Evolutionary conservation across 2,113 vertebrate species (phyloP).

Genomic region (Salminus brasiliensis): DNA sequence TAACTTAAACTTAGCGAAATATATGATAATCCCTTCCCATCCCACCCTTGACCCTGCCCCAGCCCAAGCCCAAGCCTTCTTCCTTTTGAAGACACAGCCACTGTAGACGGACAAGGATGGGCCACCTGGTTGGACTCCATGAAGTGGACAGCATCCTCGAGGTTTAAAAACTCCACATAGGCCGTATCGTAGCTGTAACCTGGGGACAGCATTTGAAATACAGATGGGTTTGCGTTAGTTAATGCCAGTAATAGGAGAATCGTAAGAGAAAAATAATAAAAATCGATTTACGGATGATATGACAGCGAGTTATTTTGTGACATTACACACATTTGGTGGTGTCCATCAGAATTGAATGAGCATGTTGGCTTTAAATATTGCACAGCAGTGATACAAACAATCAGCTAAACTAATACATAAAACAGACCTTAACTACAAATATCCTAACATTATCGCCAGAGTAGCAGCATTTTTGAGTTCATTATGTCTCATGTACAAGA

Average conservation of each 20-base stretch:
- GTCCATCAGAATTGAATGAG: conserved; percentile 4
- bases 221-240: conserved; percentile 99
- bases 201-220: conserved; percentile 99
- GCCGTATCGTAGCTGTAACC: conserved; percentile 99
- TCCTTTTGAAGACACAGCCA: conserved; percentile 83
- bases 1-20: neutral
- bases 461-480: neutral
- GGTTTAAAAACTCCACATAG: conserved; percentile 99
- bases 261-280: conserved; percentile 61
- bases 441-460: too few relatives aligned
- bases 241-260: conserved; percentile 74
- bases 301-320: conserved; percentile 39
- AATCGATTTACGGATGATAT: conserved; percentile 40
- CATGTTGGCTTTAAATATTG: conserved; percentile 3
- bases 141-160: conserved; percentile 99
- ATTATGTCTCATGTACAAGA: neutral
- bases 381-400: neutral
- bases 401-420: neutral
- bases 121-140: conserved; percentile 99
- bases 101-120: conserved; percentile 96
- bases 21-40: conserved; percentile 1
- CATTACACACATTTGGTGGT: conserved; percentile 13
- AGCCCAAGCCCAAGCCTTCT: conserved; percentile 82
- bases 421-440: neutral
- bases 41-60: conserved; percentile 57